Evolutionary conservation across 2,113 vertebrate species (phyloP), one percentile per base, ranked within the genome.

Genomic region (Nyctereutes procyonoides): DNA sequence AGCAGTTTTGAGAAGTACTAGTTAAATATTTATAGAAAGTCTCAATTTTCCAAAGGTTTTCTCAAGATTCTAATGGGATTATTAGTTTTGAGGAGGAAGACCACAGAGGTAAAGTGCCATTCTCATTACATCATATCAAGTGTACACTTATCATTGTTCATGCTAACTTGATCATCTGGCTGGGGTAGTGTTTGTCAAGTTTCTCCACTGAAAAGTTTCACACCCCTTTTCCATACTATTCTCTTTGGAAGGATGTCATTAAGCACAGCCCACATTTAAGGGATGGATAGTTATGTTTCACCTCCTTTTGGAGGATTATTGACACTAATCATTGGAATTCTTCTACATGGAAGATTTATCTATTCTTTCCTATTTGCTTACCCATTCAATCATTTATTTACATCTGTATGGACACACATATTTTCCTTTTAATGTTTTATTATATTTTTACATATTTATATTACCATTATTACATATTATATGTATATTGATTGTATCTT

Each of bases 351-450:
- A 69, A 89, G 20, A 80, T 51, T 56, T 95, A 62, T 48, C 48
- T 80, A 65, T 85, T 92, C 51, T 88, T 20, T 86, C 35, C 16
- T 26, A 93, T 82, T 76, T 91, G 28, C 69, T 71, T 95, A 97
- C 62, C 56, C 88, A 84, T 79, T 65, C 9, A 58, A 89, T 90
- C 58, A 90, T 58, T 85, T 53, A 83, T 53, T 53, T 93, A 76
- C 62, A 60, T 67, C 82, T 71, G 43, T 67, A 74, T 58, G 43
- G 28, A 82, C n/a, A 76, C 7, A 35, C 5, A 8, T 15, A 65
- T 79, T 38, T 73, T 92, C 92, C 32, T 74, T 81, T 87, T 56
- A 81, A 56, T 87, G 80, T 43, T 82, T 88, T 84, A 87, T 73
- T 77, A 55, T 69, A 26, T 71, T 43, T 71, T 35, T 26, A 88